Evolutionary conservation across 2,888 invertebrate species (phyloP).

Genomic region (Scaptodrosophila latifasciaeformis): DNA sequence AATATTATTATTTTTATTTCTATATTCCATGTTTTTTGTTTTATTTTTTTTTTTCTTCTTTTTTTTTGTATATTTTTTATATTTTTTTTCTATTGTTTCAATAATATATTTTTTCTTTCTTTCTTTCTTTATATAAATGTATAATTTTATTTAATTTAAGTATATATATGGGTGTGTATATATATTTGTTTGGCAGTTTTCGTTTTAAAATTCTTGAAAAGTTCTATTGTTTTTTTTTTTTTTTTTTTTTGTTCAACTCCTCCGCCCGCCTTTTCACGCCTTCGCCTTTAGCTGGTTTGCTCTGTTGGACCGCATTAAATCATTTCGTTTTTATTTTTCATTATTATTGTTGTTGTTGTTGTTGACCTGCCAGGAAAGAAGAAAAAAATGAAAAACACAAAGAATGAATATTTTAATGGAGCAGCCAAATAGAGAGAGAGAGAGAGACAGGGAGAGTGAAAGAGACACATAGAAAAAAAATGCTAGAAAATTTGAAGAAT

Average conservation of each 20-base stretch:
- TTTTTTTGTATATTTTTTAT: not conserved
- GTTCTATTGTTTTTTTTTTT: constrained; percentile 19
- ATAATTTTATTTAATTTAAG: constrained; percentile 18
- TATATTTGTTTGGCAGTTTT: constrained; percentile 53
- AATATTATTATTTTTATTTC: constrained; percentile 8
- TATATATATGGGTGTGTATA: constrained; percentile 26
- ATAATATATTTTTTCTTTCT: not conserved
- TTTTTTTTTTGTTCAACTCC: not conserved
- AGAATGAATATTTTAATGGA: no score
- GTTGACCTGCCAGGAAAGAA: no score
- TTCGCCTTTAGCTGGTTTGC: not conserved
- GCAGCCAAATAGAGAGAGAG: no score
- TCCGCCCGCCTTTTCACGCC: not conserved
- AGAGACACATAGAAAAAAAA: no score
- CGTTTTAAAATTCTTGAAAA: constrained; percentile 61
- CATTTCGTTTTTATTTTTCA: constrained; percentile 1
- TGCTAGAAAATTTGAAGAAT: constrained; percentile 8
- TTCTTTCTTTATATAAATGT: not conserved
- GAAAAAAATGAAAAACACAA: no score
- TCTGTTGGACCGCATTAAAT: not conserved
- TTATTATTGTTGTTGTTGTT: not conserved
- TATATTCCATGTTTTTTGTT: constrained; percentile 12
- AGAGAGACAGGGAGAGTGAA: no score
- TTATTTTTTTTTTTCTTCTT: not conserved
- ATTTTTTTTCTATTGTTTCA: not conserved